A percentile compares a stretch with the other conserved stretches of the same genome.
Evolutionary conservation across 2,113 vertebrate genomes (phyloP).

Genomic region (Burhinus bistriatus): DNA sequence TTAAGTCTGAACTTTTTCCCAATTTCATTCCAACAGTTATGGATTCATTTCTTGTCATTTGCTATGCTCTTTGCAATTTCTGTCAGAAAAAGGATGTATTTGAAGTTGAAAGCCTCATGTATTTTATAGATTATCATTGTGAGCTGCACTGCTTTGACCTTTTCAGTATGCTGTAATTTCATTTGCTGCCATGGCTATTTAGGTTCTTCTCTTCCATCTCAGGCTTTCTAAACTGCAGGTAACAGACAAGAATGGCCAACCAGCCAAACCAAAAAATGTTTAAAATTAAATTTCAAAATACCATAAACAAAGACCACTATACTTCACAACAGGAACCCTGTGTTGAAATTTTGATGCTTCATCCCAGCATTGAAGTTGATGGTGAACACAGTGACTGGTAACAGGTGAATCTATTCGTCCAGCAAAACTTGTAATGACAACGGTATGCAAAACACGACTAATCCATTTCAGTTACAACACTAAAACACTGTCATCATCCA

Average conservation of each 20-base stretch:
- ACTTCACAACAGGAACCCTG: background rate
- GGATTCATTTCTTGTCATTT: conserved; percentile 13
- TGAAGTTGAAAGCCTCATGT: conserved; percentile 11
- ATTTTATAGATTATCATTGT: background rate
- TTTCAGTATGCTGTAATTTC: conserved; percentile 40
- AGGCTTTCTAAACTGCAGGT: background rate
- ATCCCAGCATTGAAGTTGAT: background rate
- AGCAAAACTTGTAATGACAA: background rate
- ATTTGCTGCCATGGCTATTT: conserved; percentile 34
- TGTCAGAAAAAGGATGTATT: conserved; percentile 13
- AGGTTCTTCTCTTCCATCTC: background rate
- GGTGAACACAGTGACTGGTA: background rate
- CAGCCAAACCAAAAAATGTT: background rate
- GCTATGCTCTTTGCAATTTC: conserved; percentile 11
- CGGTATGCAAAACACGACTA: fast-evolving
- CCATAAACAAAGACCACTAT: background rate
- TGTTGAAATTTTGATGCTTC: background rate
- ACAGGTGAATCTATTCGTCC: background rate
- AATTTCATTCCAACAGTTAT: background rate
- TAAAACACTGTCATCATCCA: background rate
- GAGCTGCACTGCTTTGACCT: conserved; percentile 7
- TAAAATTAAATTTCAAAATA: background rate
- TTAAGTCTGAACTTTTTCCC: background rate
- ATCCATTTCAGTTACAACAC: background rate
- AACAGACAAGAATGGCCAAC: background rate